phyloP scores from a whole-genome alignment of 2,113 vertebrate genomes.

The Meriones unguiculatus region DNA sequence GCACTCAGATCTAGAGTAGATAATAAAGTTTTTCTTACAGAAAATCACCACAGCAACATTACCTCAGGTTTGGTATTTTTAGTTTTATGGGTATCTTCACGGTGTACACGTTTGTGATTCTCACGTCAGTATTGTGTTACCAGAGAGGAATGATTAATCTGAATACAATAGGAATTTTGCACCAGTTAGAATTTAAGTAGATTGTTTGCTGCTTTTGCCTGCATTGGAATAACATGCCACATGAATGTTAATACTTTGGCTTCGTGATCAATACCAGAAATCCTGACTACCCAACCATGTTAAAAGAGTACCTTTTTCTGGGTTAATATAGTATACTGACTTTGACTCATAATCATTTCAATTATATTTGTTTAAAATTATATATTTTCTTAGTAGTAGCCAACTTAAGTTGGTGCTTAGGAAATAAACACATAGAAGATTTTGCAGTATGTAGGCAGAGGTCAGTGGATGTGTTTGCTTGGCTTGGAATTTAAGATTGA shows the following conservation, averaged over 20 bases:
- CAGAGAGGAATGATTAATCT: slow-evolving; percentile 60
- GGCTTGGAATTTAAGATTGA: slow-evolving; percentile 47
- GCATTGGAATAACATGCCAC: slow-evolving; percentile 45
- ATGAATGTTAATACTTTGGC: slow-evolving; percentile 44
- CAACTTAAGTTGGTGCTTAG: slow-evolving; percentile 21
- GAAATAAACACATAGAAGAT: slow-evolving; percentile 6
- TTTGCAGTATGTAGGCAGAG: slow-evolving; percentile 55
- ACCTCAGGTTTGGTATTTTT: slow-evolving; percentile 65
- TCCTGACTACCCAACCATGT: slow-evolving; percentile 38
- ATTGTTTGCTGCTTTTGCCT: slow-evolving; percentile 55
- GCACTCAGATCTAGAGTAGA: slow-evolving; percentile 8
- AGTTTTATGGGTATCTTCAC: slow-evolving; percentile 40
- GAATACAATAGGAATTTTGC: slow-evolving; percentile 49
- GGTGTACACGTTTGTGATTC: slow-evolving; percentile 62
- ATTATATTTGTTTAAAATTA: slow-evolving; percentile 60
- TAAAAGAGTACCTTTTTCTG: slow-evolving; percentile 55
- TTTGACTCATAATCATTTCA: slow-evolving; percentile 50
- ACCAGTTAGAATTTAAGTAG: slow-evolving; percentile 47
- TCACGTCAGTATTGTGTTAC: slow-evolving; percentile 52
- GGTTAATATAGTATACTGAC: slow-evolving; percentile 1
- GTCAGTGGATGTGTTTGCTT: slow-evolving; percentile 64
- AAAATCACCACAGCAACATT: slow-evolving; percentile 51
- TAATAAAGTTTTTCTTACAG: slow-evolving; percentile 38
- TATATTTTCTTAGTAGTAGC: slow-evolving; percentile 38
- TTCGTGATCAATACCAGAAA: slow-evolving; percentile 56